A percentile compares a stretch with the other conserved stretches of the same genome.
Conservation (phyloP, 2,113 vertebrate genomes). For the Pterocles orientalis region DNA sequence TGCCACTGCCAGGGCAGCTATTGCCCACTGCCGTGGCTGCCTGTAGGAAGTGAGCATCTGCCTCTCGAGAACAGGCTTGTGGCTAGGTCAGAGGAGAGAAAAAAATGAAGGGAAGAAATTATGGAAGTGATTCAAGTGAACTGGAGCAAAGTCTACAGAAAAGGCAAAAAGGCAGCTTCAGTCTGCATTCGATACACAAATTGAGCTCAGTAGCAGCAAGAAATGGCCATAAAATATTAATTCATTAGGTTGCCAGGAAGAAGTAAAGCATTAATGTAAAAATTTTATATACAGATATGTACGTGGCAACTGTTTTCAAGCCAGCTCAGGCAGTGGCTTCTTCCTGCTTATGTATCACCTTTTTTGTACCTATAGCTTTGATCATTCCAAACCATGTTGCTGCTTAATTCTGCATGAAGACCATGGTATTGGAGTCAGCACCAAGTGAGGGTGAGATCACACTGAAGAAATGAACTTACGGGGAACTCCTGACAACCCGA, state of each 20-base stretch:
- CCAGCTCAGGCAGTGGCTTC: neutral
- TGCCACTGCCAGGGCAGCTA: neutral
- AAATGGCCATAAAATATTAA: conserved; percentile 60
- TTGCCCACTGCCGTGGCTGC: neutral
- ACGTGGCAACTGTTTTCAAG: neutral
- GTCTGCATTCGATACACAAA: conserved; percentile 49
- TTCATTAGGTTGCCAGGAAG: conserved; percentile 57
- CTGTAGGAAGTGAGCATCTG: neutral
- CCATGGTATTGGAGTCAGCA: neutral
- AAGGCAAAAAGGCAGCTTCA: conserved; percentile 45
- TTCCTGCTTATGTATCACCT: neutral
- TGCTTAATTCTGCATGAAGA: neutral
- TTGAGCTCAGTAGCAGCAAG: conserved; percentile 58
- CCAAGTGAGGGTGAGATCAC: neutral
- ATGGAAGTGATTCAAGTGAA: neutral
- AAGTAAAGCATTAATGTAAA: conserved; percentile 1
- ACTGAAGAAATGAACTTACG: neutral
- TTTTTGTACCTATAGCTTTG: neutral
- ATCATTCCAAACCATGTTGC: neutral
- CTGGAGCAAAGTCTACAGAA: conserved; percentile 20
- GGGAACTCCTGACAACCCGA: conserved; percentile 29
- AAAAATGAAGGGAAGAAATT: neutral
- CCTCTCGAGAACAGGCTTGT: neutral
- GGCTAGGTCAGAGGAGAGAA: neutral
- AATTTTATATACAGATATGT: neutral